Base-by-base conservation (phyloP, 2,113 vertebrate genomes). In the Salvelinus fontinalis region DNA sequence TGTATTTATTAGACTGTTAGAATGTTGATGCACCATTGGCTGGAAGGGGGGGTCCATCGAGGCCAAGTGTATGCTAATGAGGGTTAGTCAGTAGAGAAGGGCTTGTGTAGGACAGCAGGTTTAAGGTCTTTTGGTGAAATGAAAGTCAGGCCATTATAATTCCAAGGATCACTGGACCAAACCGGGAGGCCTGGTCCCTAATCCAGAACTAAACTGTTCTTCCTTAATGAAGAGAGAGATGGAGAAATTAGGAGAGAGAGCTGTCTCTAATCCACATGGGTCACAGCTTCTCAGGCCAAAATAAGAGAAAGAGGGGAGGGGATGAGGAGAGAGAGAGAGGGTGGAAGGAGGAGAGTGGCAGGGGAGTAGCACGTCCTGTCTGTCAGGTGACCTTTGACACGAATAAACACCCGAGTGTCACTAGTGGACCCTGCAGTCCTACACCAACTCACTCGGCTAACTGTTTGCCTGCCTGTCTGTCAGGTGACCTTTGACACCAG, bases 401-500 rank as follows among this genome's bases (percentile, higher is more conserved):
- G 2, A 44, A 11, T 44, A 44, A 44, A 44, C 39, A 44, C 39
- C 9, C 5, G 3, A 4, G 16, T 18, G 51, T 54, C 51, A 54
- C 13, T 54, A 54, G 14, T 54, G 14, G 3, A 54, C 3, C 14
- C 51, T 54, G 51, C 16, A 4, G 51, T 18, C 51, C 51, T 54
- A 5, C 51, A 0, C 14, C 49, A 13, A 51, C 14, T 51, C 49
- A 3, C 24, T 74, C 39, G 11, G 39, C 39, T 44, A 44, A 44
- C 39, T 44, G 9, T 44, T 7, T 8, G 39, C 34, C 8, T 24
- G 60, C 1, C 59, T 75, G 77, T 86, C 8, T 75, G 13, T 31
- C 77, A 99, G 97, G 96, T 98, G 74, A 90, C 94, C 48, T 99
- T 99, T 88, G 97, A 99, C 87, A 97, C 96, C 1, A 98, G 94